Base-by-base conservation (phyloP, 2,113 vertebrate species). In the Dendrocopos noguchii region DNA sequence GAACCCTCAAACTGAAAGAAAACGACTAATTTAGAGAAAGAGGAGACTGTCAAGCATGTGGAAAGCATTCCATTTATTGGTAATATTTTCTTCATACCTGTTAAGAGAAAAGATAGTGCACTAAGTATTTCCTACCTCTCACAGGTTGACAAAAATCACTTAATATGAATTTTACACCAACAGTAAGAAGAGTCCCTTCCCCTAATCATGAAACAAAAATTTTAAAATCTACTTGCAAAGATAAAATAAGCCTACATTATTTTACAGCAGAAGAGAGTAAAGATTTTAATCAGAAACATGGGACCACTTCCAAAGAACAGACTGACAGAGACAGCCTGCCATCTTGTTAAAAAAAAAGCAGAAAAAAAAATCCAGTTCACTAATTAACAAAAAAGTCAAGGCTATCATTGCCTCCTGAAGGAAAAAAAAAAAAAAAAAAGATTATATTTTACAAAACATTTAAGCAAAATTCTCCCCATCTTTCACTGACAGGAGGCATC, bases 221-320 rank as follows among this genome's bases (percentile, higher is more conserved):
- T 2, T 83, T 22, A 39, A 44, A 52, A 52, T 47, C 39, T 64
- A 85, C 47, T 83, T 63, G 53, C 22, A 71, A 77, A 70, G 65
- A 82, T 59, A 56, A 90, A 94, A 87, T 93, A 71, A 16, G 27
- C 15, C 73, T 57, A 29, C 33, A 19, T 36, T 91, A 67, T 91
- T 85, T 87, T 83, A 77, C n/a, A 91, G 53, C 53, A 89, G 65
- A 89, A 94, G 56, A 85, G 47, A 34, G 64, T 76, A 74, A 93
- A 89, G 75, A 89, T 87, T 94, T 89, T 89, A 91, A 89, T 93
- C 89, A 87, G 93, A 91, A 94, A 71, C 57, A 90, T 53, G 87
- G 87, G 90, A 85, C 47, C 72, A 50, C 29, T 94, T 95, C 91
- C 91, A 95, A 94, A 87, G 81, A 94, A 90, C 42, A 90, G 93